Evolutionary conservation across 1,140 invertebrate genomes (phyloP), one percentile per base, ranked within the genome.

Genomic region (Apis cerana): DNA sequence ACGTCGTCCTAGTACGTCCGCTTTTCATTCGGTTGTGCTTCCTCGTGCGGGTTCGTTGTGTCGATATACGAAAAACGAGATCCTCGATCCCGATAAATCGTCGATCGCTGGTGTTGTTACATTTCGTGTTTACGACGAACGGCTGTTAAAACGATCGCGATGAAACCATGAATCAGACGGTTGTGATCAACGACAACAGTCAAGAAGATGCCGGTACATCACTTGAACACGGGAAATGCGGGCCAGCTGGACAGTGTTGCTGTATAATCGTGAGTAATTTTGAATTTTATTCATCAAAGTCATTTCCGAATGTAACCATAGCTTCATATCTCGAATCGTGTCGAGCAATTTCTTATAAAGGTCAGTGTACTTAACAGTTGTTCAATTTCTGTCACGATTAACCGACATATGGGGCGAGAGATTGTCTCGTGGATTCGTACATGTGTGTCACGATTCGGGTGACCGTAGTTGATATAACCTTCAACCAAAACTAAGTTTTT

Each of bases 231-330:
- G 11, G 82, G 74, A 65, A 71, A 76, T 68, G 80, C 64, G 59
- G 70, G 70, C 80, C 87, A 69, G 75, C 64, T 65, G 71, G 81
- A 80, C 71, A 77, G 81, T 87, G 59, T 87, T 75, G 87, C 72
- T 58, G 71, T 69, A 67, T 84, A 89, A 90, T 85, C 82, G 91
- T 92, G 80, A 92, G 91, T 91, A 80, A 75, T 33, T 27, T 59
- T 61, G 19, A 52, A 43, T 84, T 43, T 80, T 13, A 12, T n/a
- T 62, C 17, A 23, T 23, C 43, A 4, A 19, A 0, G 1, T 17
- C 8, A n/a, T 71, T 27, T 5, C 11, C 13, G 71, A 61, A n/a
- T 19, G 12, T n/a, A 27, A 17, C 12, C 23, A 8, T 21, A 7
- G 43, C 0, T 5, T 7, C 64, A 5, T 8, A 15, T 7, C 50